phyloP scores from a whole-genome alignment of 2,797 vertebrate genomes.

The Zenarchopterus dispar region DNA sequence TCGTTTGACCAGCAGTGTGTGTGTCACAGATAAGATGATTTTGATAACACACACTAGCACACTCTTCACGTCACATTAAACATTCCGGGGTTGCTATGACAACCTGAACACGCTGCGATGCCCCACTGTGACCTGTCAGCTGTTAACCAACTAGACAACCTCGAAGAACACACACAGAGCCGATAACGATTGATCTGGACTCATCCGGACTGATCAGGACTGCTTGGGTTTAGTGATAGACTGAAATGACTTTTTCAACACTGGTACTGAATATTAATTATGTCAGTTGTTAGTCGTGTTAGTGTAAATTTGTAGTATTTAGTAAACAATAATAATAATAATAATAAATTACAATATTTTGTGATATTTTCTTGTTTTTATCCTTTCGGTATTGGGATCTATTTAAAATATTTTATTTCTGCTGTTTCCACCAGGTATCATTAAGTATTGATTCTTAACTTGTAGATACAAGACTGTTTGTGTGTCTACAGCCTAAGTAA shows the following conservation, averaged over 20 bases:
- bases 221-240: too few relatives aligned
- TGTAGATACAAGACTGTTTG: too few relatives aligned
- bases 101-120: constrained; percentile 18
- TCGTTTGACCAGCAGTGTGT: constrained; percentile 16
- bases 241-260: too few relatives aligned
- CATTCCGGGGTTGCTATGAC: constrained; percentile 39
- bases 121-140: constrained; percentile 59
- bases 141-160: constrained; percentile 40
- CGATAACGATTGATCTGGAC: neutral
- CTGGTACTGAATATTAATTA: too few relatives aligned
- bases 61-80: constrained; percentile 43
- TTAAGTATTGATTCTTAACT: too few relatives aligned
- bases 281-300: too few relatives aligned
- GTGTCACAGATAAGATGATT: constrained; percentile 41
- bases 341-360: neutral
- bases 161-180: neutral
- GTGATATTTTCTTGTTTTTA: neutral
- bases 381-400: neutral
- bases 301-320: too few relatives aligned
- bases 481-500: too few relatives aligned
- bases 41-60: constrained; percentile 9
- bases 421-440: too few relatives aligned
- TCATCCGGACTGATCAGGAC: neutral
- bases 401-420: too few relatives aligned
- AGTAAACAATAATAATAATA: too few relatives aligned